Evolutionary conservation across 2,797 vertebrate genomes (phyloP).

Genomic region (Tapirus indicus): DNA sequence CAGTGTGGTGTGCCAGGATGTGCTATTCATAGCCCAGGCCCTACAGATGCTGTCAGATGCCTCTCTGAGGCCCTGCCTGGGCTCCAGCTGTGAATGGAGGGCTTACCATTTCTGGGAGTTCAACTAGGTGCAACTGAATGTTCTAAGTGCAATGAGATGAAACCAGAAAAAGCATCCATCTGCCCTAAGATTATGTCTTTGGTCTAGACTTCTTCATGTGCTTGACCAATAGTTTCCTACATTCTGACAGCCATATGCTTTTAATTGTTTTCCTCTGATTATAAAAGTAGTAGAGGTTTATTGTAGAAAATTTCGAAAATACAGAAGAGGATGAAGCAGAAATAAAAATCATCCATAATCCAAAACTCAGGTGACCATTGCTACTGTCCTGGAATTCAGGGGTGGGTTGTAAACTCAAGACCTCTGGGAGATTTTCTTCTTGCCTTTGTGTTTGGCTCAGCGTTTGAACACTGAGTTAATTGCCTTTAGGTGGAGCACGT

Average conservation of each 20-base stretch:
- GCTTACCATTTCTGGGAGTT: background rate
- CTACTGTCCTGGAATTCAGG: background rate
- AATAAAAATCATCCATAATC: background rate
- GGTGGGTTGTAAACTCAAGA: background rate
- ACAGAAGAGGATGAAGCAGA: background rate
- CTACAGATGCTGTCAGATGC: background rate
- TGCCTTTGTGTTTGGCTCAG: background rate
- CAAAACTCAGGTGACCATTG: background rate
- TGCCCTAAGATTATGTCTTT: background rate
- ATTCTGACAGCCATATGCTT: background rate
- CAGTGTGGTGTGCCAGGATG: background rate
- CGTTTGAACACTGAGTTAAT: background rate
- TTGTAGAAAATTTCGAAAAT: background rate
- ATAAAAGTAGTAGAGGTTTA: background rate
- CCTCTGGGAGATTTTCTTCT: background rate
- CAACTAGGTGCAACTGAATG: background rate
- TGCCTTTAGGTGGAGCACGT: background rate
- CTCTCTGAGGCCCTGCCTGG: background rate
- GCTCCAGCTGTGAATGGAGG: background rate
- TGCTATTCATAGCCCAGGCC: slow-evolving; percentile 35
- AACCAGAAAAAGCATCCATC: background rate
- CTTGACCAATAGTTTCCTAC: background rate
- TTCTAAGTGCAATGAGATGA: background rate
- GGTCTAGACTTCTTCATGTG: background rate
- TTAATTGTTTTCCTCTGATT: background rate